phyloP scores from a whole-genome alignment of 2,888 invertebrate genomes.

The Phalera bucephala region DNA sequence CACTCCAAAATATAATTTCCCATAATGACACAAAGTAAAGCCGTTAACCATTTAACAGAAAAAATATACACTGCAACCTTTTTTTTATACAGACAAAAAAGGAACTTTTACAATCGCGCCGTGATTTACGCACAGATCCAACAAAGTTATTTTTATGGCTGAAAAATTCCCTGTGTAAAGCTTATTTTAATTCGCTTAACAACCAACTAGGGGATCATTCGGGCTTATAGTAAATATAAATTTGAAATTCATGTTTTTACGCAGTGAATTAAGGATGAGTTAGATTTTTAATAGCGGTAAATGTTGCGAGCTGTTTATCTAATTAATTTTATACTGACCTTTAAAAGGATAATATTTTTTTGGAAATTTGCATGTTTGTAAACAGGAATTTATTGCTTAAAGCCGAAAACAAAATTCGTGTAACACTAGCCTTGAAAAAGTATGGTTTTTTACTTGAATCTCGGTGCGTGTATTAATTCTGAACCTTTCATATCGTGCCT shows the following conservation, averaged over 20 bases:
- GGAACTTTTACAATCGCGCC: conserved; percentile 19
- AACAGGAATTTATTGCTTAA: no score
- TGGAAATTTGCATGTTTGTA: no score
- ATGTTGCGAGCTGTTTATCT: no score
- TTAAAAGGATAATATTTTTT: no score
- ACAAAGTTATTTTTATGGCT: conserved; percentile 24
- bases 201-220: conserved; percentile 21
- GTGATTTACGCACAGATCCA: conserved; percentile 21
- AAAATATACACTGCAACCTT: neutral
- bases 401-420: no score
- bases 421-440: no score
- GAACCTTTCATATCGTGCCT: no score
- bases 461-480: no score
- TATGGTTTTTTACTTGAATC: no score
- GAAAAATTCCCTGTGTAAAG: conserved; percentile 24
- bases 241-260: conserved; percentile 15
- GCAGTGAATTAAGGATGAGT: conserved; percentile 15
- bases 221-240: conserved; percentile 7
- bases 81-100: neutral
- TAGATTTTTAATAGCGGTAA: no score
- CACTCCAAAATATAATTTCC: neutral
- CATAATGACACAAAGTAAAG: neutral
- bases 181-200: conserved; percentile 30
- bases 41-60: conserved; percentile 1
- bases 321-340: no score